phyloP scores from a whole-genome alignment of 2,113 vertebrate species.

The Gymnogyps californianus region DNA sequence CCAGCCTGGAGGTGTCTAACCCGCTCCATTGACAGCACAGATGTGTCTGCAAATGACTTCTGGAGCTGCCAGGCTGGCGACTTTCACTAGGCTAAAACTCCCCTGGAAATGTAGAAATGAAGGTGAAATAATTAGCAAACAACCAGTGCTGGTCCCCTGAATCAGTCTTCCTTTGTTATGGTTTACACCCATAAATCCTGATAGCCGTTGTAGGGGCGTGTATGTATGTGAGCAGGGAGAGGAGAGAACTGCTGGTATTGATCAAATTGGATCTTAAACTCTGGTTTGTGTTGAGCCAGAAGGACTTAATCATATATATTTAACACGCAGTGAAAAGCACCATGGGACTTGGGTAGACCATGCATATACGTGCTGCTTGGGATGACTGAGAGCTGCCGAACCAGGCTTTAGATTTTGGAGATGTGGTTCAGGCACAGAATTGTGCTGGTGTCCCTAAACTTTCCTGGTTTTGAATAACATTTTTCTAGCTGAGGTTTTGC shows the following conservation, averaged over 20 bases:
- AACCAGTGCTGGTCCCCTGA: neutral
- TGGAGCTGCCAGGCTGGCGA: neutral
- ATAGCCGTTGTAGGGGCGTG: neutral
- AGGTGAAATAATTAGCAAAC: neutral
- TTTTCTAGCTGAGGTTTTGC: constrained; percentile 50
- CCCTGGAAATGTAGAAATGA: neutral
- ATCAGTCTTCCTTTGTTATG: neutral
- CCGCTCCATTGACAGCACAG: accelerated
- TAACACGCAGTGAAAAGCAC: neutral
- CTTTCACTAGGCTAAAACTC: neutral
- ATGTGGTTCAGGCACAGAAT: constrained; percentile 2
- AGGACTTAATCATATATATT: neutral
- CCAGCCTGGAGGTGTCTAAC: neutral
- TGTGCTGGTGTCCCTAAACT: constrained; percentile 19
- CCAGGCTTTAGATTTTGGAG: neutral
- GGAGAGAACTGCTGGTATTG: neutral
- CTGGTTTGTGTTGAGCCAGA: neutral
- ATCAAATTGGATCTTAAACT: constrained; percentile 2
- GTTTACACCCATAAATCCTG: neutral
- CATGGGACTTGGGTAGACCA: neutral
- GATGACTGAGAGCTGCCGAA: neutral
- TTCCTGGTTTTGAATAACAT: constrained; percentile 35
- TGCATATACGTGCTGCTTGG: neutral
- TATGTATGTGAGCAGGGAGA: neutral
- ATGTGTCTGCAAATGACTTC: neutral